Evolutionary conservation across 1,140 invertebrate species (phyloP), one percentile per base, ranked within the genome.

Genomic region (Magallana gigas): DNA sequence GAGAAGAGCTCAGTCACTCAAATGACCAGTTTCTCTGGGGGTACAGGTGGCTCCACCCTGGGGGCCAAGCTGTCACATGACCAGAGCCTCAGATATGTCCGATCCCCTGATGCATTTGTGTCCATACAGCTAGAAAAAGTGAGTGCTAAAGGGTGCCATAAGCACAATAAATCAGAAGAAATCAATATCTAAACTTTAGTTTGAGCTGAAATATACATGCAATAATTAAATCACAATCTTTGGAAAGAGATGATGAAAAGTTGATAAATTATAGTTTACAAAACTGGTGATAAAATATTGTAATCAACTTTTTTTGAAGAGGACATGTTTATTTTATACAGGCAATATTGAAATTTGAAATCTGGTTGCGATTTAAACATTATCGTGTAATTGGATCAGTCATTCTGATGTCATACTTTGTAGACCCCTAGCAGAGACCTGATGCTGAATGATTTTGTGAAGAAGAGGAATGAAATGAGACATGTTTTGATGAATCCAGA

Each of bases 91-190:
- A 84, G 64, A 57, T 90, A 89, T 58, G 84, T 56, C 62, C 85
- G 89, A 48, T 90, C 92, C 57, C 91, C 93, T 1, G 93, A 95
- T 84, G 92, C 94, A 9, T 95, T 95, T 90, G 90, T 95, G 23
- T 95, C 94, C 36, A 90, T 95, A 36, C 94, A 95, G 85, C 88
- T 94, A 48, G 94, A 95, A 89, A 95, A 95, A 92, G 94, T 95
- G 86, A 82, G 57, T 57, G 12, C 23, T 23, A 23, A 23, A 23
- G 81, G 58, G 18, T 57, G 12, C 48, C 7, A 8, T 80, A 48
- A 48, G 36, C 0, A 0, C 1, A 48, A 48, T 5, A 48, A 23
- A 48, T 48, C 36, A 48, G 2, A 2, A 48, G 36, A 48, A 48
- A 48, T 5, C 36, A 48, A 2, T 48, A 2, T 48, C 36, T 48